A percentile compares a stretch with the other conserved stretches of the same genome.
Evolutionary conservation across 1,140 invertebrate species (phyloP).

Genomic region (Centruroides sculpturatus): DNA sequence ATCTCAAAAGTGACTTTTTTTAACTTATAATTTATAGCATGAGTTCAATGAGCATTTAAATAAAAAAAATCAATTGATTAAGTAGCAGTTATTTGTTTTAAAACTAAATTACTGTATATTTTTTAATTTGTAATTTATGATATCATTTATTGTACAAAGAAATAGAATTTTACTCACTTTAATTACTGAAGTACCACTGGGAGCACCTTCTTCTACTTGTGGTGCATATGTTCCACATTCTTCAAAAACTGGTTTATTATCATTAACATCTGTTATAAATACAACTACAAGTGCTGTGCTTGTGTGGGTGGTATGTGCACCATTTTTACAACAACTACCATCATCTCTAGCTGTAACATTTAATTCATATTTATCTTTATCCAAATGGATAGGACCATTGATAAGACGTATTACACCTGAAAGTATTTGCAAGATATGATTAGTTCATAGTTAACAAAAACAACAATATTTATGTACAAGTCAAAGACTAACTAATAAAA

Average conservation of each 20-base stretch:
- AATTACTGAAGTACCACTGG: constrained; percentile 71
- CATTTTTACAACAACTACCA: constrained; percentile 78
- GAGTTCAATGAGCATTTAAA: no score
- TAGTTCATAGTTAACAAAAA: no score
- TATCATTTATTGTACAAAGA: no score
- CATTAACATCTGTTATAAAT: constrained; percentile 90
- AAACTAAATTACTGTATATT: no score
- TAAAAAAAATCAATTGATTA: no score
- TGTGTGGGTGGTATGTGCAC: constrained; percentile 68
- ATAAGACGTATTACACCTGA: constrained; percentile 81
- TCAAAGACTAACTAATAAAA: no score
- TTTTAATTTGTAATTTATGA: no score
- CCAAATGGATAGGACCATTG: constrained; percentile 63
- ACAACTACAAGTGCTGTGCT: constrained; percentile 88
- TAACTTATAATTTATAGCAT: no score
- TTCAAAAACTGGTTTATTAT: constrained; percentile 87
- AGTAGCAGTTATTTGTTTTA: no score
- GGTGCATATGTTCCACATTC: constrained; percentile 81
- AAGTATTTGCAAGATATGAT: no score
- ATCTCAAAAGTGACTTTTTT: no score
- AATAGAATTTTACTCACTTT: constrained; percentile 42
- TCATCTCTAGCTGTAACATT: constrained; percentile 90
- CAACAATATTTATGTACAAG: no score
- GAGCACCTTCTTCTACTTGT: constrained; percentile 72
- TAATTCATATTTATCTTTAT: constrained; percentile 69